phyloP scores from a whole-genome alignment of 1,140 invertebrate genomes.

The silkworm (Bombyx mori) region DNA sequence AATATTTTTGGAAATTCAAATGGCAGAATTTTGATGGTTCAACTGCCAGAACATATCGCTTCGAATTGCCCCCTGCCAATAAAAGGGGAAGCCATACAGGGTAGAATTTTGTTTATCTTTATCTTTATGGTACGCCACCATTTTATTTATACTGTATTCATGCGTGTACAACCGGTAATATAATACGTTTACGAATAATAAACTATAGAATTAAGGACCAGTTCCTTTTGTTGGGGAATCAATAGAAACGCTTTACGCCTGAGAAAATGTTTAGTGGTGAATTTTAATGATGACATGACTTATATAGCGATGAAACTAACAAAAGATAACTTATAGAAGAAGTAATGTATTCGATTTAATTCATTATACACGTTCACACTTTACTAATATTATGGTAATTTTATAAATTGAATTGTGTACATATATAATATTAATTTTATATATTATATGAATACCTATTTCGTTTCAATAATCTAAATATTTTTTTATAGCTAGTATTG shows the following conservation, averaged over 20 bases:
- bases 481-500: no score
- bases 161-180: slow-evolving; percentile 52
- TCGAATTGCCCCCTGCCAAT: slow-evolving; percentile 64
- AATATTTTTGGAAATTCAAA: neutral
- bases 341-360: neutral
- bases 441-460: no score
- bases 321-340: neutral
- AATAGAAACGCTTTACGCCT: neutral
- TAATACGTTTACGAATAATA: slow-evolving; percentile 53
- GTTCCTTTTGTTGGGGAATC: slow-evolving; percentile 3
- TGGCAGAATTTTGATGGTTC: slow-evolving; percentile 1
- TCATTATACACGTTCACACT: no score
- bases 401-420: no score
- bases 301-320: neutral
- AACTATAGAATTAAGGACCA: slow-evolving; percentile 43
- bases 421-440: no score
- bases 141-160: slow-evolving; percentile 57
- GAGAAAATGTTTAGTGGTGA: no score
- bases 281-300: no score
- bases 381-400: no score
- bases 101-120: slow-evolving; percentile 66
- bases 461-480: no score
- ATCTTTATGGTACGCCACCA: slow-evolving; percentile 60
- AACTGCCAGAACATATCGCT: slow-evolving; percentile 49
- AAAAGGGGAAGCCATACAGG: slow-evolving; percentile 57